phyloP scores from a whole-genome alignment of 1,140 invertebrate species.

The Ooceraea biroi region DNA sequence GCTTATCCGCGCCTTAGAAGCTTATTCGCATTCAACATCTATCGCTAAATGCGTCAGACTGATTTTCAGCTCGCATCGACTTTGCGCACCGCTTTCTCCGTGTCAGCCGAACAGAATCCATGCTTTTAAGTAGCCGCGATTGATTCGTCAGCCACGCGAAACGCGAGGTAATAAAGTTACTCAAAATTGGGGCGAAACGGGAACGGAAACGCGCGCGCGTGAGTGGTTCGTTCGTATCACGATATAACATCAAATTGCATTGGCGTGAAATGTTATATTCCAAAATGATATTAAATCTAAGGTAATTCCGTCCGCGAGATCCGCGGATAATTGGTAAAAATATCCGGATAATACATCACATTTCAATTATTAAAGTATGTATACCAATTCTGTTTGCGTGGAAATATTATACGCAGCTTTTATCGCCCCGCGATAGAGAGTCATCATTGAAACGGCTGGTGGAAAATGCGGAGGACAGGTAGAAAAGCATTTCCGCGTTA shows the following conservation, averaged over 20 bases:
- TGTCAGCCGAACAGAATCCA: background rate
- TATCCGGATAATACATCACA: too few relatives aligned
- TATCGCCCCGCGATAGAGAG: too few relatives aligned
- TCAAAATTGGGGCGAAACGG: background rate
- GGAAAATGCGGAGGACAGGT: too few relatives aligned
- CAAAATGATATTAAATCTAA: background rate
- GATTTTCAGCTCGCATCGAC: constrained; percentile 19
- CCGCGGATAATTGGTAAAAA: too few relatives aligned
- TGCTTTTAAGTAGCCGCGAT: constrained; percentile 28
- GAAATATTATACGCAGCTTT: too few relatives aligned
- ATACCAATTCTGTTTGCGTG: background rate
- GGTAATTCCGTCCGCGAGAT: too few relatives aligned
- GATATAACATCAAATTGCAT: background rate
- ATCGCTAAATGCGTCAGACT: constrained; percentile 18
- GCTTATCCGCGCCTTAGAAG: constrained; percentile 40
- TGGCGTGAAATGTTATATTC: too few relatives aligned
- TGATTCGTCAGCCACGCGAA: background rate
- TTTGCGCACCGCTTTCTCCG: background rate
- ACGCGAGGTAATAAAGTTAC: constrained; percentile 21
- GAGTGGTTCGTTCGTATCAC: too few relatives aligned
- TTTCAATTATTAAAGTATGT: background rate
- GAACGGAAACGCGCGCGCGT: too few relatives aligned
- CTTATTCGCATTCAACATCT: constrained; percentile 53
- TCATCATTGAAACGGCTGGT: too few relatives aligned
- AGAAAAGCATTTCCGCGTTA: background rate